Evolutionary conservation across 1,140 invertebrate species (phyloP).

Genomic region (Euschistus heros): DNA sequence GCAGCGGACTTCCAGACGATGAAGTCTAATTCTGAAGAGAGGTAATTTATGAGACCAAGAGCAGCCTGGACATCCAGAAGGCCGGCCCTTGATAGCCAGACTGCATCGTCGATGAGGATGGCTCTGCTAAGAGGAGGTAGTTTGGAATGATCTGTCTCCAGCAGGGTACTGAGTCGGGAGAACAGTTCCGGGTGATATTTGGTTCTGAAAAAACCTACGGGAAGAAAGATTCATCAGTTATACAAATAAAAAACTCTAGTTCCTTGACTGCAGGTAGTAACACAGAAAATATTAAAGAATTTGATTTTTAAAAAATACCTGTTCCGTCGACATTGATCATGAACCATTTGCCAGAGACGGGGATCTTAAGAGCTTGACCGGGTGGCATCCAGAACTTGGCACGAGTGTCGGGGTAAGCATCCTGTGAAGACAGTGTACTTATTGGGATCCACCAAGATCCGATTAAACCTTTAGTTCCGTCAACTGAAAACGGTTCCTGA

Average conservation of each 20-base stretch:
- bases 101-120: slow-evolving; percentile 70
- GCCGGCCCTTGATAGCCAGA: slow-evolving; percentile 54
- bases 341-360: too few relatives aligned
- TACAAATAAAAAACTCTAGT: too few relatives aligned
- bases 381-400: slow-evolving; percentile 1
- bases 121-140: slow-evolving; percentile 47
- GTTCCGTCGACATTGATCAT: too few relatives aligned
- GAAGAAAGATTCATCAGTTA: too few relatives aligned
- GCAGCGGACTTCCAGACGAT: slow-evolving; percentile 8
- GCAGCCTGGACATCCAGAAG: slow-evolving; percentile 18
- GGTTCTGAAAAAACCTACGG: slow-evolving; percentile 54
- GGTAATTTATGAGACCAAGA: slow-evolving; percentile 12
- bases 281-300: too few relatives aligned
- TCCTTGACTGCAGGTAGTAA: too few relatives aligned
- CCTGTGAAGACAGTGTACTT: not conserved
- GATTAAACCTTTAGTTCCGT: not conserved
- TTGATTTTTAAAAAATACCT: too few relatives aligned
- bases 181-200: slow-evolving; percentile 63
- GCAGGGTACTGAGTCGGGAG: slow-evolving; percentile 45
- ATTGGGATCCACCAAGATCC: slow-evolving; percentile 3
- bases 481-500: not conserved
- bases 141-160: slow-evolving; percentile 38
- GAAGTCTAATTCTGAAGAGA: not conserved
- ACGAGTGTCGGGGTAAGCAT: not conserved
- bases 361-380: not conserved